Conservation (phyloP, 2,888 invertebrate genomes). For the Nymphalis c-album region DNA sequence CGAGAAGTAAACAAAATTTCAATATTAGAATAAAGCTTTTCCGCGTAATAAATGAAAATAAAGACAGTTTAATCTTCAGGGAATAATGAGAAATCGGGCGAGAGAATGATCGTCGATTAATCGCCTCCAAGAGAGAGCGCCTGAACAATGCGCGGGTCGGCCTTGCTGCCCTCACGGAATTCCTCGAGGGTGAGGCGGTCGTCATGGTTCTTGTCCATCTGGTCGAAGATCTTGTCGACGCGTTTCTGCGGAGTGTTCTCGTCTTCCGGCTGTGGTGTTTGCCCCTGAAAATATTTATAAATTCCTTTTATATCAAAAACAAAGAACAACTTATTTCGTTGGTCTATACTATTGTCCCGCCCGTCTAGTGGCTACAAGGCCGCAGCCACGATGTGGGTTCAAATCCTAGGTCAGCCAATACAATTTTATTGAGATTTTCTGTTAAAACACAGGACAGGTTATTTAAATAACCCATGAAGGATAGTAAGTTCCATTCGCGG, state of each 20-base stretch:
- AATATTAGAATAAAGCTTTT: background rate
- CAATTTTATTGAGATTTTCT: too few relatives aligned
- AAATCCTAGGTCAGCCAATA: too few relatives aligned
- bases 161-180: constrained; percentile 98
- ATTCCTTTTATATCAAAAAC: background rate
- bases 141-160: constrained; percentile 98
- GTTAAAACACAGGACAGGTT: too few relatives aligned
- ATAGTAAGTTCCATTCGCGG: too few relatives aligned
- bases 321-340: background rate
- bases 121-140: constrained; percentile 93
- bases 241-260: constrained; percentile 97
- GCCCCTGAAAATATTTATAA: constrained; percentile 84
- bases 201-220: constrained; percentile 99
- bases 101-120: constrained; percentile 81
- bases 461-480: too few relatives aligned
- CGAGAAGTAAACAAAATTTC: too few relatives aligned
- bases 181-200: constrained; percentile 97
- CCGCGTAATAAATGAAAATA: constrained; percentile 23
- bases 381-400: too few relatives aligned
- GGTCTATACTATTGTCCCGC: too few relatives aligned
- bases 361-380: too few relatives aligned
- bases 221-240: constrained; percentile 99
- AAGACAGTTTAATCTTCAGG: constrained; percentile 39
- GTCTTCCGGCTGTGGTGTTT: constrained; percentile 92
- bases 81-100: constrained; percentile 77